Percentiles rank a stretch among this genome's conserved stretches.
phyloP scores from a whole-genome alignment of 2,113 vertebrate species.

The Oncorhynchus clarkii region DNA sequence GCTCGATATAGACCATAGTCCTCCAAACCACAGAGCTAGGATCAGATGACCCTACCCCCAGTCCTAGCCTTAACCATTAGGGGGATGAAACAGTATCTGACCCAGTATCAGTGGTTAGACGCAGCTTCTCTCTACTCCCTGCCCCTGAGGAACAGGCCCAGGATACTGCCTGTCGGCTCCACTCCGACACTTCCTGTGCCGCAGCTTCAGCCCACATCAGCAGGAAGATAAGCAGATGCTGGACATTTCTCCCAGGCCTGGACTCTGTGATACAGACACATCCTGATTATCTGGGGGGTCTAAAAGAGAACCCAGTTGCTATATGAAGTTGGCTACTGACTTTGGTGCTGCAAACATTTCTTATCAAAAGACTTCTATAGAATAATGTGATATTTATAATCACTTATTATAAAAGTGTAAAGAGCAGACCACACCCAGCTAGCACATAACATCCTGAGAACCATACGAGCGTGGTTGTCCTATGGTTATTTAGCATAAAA shows the following conservation, averaged over 20 bases:
- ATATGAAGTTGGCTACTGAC: not conserved
- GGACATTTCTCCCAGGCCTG: not conserved
- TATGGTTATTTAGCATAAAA: too few species aligned
- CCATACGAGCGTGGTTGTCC: too few species aligned
- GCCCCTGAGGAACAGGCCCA: slow-evolving; percentile 47
- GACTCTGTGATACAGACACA: not conserved
- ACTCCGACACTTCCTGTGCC: slow-evolving; percentile 60
- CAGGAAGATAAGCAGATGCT: slow-evolving; percentile 51
- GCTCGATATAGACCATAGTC: not conserved
- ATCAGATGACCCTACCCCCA: not conserved
- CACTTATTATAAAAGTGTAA: too few species aligned
- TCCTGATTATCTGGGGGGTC: not conserved
- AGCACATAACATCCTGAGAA: too few species aligned
- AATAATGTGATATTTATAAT: too few species aligned
- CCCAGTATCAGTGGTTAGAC: not conserved
- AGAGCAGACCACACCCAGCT: too few species aligned
- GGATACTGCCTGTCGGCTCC: slow-evolving; percentile 53
- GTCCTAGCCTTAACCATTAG: not conserved
- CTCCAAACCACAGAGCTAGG: not conserved
- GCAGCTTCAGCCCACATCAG: slow-evolving; percentile 40
- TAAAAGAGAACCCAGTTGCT: not conserved
- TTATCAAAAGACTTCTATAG: too few species aligned
- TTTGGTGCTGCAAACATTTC: not conserved
- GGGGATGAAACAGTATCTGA: not conserved
- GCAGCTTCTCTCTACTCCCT: not conserved